Conservation (phyloP, 2,113 vertebrate species). For the Carettochelys insculpta region DNA sequence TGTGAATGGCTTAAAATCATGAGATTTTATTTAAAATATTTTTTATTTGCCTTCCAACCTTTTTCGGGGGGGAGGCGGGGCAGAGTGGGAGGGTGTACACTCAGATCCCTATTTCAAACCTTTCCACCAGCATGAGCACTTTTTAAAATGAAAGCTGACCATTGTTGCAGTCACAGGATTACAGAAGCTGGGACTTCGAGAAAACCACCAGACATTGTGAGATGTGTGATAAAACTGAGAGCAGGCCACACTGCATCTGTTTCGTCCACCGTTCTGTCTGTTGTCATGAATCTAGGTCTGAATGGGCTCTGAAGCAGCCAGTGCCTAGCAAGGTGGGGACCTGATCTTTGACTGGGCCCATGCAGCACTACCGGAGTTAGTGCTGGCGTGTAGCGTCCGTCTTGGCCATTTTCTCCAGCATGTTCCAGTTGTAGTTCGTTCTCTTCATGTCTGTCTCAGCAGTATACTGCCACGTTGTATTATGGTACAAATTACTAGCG, state of each 20-base stretch:
- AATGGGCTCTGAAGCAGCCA: neutral
- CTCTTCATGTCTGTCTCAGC: too few species aligned
- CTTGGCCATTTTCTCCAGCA: too few species aligned
- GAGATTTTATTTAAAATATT: neutral
- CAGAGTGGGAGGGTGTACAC: too few species aligned
- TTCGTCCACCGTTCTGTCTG: neutral
- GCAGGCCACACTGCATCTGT: neutral
- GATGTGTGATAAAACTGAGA: neutral
- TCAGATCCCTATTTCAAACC: neutral
- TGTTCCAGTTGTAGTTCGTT: too few species aligned
- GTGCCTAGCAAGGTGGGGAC: too few species aligned
- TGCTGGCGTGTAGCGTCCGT: too few species aligned
- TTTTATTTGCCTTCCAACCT: neutral
- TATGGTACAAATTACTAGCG: too few species aligned
- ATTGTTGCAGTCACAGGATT: neutral
- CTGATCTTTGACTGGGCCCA: neutral
- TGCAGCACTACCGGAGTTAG: too few species aligned
- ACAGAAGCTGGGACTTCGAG: neutral
- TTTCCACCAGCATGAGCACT: neutral
- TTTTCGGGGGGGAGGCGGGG: neutral
- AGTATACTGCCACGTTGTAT: too few species aligned
- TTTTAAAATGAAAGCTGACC: neutral
- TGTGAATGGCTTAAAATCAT: neutral
- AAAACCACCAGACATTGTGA: neutral
- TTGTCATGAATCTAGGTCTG: neutral